Conservation (phyloP, 2,888 invertebrate species). For the Chrysomela aeneicollis region DNA sequence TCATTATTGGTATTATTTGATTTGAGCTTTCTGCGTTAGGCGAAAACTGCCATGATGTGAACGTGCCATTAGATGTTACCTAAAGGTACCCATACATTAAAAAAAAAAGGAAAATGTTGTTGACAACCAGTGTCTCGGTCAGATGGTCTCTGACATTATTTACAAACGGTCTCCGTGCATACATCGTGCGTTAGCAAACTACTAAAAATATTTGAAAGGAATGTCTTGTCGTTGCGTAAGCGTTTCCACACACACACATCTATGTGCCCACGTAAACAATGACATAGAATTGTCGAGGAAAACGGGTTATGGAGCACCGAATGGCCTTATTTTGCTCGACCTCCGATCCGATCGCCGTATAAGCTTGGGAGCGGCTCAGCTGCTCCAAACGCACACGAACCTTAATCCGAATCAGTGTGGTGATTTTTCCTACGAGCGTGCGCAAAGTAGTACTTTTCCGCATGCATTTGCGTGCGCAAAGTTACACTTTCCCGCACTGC, state of each 20-base stretch:
- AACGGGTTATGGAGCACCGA: slow-evolving; percentile 57
- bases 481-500: too few relatives aligned
- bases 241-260: slow-evolving; percentile 50
- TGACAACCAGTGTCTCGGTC: background rate
- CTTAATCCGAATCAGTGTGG: background rate
- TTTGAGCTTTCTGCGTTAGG: too few relatives aligned
- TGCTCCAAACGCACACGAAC: slow-evolving; percentile 23
- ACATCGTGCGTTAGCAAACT: slow-evolving; percentile 34
- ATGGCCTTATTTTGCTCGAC: slow-evolving; percentile 60
- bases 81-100: too few relatives aligned
- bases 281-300: slow-evolving; percentile 58
- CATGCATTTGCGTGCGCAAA: too few relatives aligned
- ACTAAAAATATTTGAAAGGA: slow-evolving; percentile 50
- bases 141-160: slow-evolving; percentile 5
- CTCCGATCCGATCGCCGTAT: slow-evolving; percentile 57
- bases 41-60: too few relatives aligned
- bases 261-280: slow-evolving; percentile 59
- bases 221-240: slow-evolving; percentile 55
- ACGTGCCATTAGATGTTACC: too few relatives aligned
- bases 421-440: too few relatives aligned
- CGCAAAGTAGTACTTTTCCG: too few relatives aligned
- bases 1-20: too few relatives aligned
- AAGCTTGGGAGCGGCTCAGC: slow-evolving; percentile 24
- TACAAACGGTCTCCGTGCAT: slow-evolving; percentile 5
- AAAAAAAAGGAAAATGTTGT: background rate